Evolutionary conservation across 92 coral and sea anemone species (phyloP), one percentile per base, ranked within the genome.

Genomic region (Phenganax subtilis): DNA sequence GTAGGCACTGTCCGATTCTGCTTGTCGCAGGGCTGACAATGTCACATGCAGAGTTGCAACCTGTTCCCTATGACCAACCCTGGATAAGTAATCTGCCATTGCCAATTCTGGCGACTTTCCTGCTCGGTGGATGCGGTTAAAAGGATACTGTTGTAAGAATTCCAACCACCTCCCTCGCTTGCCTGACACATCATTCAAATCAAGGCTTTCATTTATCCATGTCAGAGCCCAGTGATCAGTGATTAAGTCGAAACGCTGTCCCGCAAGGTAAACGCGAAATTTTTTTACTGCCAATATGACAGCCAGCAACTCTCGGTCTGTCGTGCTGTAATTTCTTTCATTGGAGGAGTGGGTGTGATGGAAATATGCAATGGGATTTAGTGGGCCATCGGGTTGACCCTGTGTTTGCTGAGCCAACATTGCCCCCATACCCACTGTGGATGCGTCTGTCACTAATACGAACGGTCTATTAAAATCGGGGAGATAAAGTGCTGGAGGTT

Each of bases 271-370:
- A 15, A 68, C 74, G 1, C 74, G 53, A n/a, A 69, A 69, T 69
- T 69, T 69, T 55, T 69, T 69, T 27, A 69, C 75, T 69, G 75
- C 75, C n/a, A 69, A 69, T 51, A 69, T 51, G 10, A 69, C 31
- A 12, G 75, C 75, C 53, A 69, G 75, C 55, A 69, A 69, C 52
- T 69, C 75, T n/a, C 75, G 0, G 31, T 69, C 52, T 0, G 53
- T 69, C 0, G 75, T 69, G 52, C 75, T 30, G n/a, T 69, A 69
- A 20, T 69, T 69, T 16, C 75, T 69, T 6, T 69, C 75, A 5
- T 55, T 69, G 12, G 75, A 25, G 15, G 75, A 30, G 6, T 3
- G 71, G 27, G 75, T 69, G 55, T 69, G 75, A 69, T 69, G 75
- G 3, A 69, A 69, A 51, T 3, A 69, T 7, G 75, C 75, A 0